A percentile compares a stretch with the other conserved stretches of the same genome.
Conservation (phyloP, 2,113 vertebrate species). For the Prochilodus magdalenae region DNA sequence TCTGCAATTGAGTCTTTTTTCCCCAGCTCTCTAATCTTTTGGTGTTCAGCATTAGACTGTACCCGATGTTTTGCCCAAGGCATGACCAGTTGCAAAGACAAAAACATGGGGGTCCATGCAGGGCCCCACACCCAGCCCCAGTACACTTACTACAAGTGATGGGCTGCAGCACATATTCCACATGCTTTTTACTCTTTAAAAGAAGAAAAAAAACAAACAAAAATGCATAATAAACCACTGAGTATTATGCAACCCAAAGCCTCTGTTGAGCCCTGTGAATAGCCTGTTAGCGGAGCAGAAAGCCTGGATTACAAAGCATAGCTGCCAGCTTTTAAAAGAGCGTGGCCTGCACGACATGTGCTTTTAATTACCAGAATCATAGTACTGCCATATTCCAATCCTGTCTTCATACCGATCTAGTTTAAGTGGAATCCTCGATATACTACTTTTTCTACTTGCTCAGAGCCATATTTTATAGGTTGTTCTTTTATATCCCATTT, state of each 20-base stretch:
- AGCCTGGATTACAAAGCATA: constrained; percentile 34
- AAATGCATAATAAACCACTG: not conserved
- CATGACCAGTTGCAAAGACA: constrained; percentile 17
- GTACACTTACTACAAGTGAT: not conserved
- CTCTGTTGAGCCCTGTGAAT: constrained; percentile 31
- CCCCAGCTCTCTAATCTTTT: constrained; percentile 19
- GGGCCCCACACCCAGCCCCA: constrained; percentile 10
- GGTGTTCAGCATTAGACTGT: constrained; percentile 15
- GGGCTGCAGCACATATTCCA: constrained; percentile 6
- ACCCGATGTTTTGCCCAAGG: constrained; percentile 3
- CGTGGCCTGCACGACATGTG: constrained; percentile 44
- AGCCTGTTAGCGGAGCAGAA: constrained; percentile 23
- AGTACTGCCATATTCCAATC: constrained; percentile 75
- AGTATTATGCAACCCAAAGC: not conserved
- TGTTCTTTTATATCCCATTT: constrained; percentile 74
- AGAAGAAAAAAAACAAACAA: not conserved
- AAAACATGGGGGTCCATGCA: not conserved
- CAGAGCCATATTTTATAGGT: constrained; percentile 84
- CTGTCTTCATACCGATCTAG: constrained; percentile 63
- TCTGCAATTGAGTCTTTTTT: not conserved
- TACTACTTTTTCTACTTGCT: constrained; percentile 78
- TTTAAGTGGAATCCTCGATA: constrained; percentile 62
- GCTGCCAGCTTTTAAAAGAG: constrained; percentile 43
- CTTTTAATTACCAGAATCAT: constrained; percentile 60
- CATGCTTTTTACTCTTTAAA: constrained; percentile 34